Evolutionary conservation across 1,140 invertebrate genomes (phyloP), one percentile per base, ranked within the genome.

Genomic region (Chironomus striatipennis): DNA sequence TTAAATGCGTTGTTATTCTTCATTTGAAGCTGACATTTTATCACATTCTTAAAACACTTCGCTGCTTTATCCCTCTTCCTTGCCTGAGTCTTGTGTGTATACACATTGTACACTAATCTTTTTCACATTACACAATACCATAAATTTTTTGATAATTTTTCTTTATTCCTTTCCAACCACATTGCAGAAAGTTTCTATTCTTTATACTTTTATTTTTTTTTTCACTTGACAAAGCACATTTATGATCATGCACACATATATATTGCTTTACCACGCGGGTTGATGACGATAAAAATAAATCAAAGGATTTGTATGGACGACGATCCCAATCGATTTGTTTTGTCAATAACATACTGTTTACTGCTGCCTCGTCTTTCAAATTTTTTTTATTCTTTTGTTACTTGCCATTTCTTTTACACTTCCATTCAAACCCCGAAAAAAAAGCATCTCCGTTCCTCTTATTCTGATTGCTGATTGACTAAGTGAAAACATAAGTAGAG

Each of bases 321-420:
- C 65, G 17, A 70, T 70, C 65, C 65, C 65, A 70, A 70, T 70
- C 65, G 65, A 70, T 70, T 70, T 70, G 65, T 21, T 70, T 20
- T 70, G 65, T 70, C 65, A 70, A 18, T 70, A 21, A 21, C 65
- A 70, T 70, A 17, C 7, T 34, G 1, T 34, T 34, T 34, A 5
- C 24, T 34, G 24, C 24, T 34, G 24, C 24, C 24, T 34, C 24
- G 24, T 34, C 24, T 34, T 34, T 34, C 24, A 34, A 34, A 34
- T 34, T 2, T 34, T 34, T 5, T n/a, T n/a, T n/a, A n/a, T 34
- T 34, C 24, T 34, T 70, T 70, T 70, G 18, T 17, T 15, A 17
- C 65, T 10, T 57, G 12, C 47, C 47, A 57, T n/a, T 57, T 57
- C 47, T 8, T 4, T 15, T 15, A 5, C 47, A 5, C 12, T 15